phyloP scores from a whole-genome alignment of 2,113 vertebrate genomes.

The Phrynocephalus versicolor region DNA sequence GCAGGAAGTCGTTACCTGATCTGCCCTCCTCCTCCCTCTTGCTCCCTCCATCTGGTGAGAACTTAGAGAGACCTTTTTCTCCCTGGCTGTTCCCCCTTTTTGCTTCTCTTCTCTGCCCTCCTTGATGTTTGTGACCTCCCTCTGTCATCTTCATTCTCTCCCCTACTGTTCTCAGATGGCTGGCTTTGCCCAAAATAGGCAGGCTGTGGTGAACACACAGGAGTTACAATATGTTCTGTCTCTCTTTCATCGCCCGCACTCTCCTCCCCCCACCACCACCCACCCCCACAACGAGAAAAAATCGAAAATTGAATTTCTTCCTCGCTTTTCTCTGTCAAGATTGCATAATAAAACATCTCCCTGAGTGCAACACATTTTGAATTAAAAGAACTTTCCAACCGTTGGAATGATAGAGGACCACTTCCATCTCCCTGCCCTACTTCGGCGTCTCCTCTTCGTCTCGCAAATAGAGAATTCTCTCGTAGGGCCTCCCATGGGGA shows the following conservation, averaged over 20 bases:
- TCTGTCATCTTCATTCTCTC: slow-evolving; percentile 41
- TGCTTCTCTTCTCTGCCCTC: slow-evolving; percentile 46
- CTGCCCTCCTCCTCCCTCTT: slow-evolving; percentile 36
- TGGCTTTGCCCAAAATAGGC: slow-evolving; percentile 59
- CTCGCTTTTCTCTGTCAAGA: slow-evolving; percentile 71
- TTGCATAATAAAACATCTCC: slow-evolving; percentile 66
- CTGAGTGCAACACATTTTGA: slow-evolving; percentile 48
- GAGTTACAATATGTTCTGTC: slow-evolving; percentile 65
- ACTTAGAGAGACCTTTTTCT: slow-evolving; percentile 52
- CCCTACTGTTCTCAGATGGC: slow-evolving; percentile 48
- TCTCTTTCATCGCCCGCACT: slow-evolving; percentile 56
- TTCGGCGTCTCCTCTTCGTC: background rate
- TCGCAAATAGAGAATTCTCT: slow-evolving; percentile 6
- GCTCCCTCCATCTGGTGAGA: slow-evolving; percentile 40
- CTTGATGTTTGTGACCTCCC: slow-evolving; percentile 40
- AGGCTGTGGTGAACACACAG: slow-evolving; percentile 42
- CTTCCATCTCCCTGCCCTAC: background rate
- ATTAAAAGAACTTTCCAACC: slow-evolving; percentile 47
- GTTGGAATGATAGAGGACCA: slow-evolving; percentile 40
- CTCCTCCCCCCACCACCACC: slow-evolving; percentile 44
- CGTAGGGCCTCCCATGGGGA: slow-evolving; percentile 2
- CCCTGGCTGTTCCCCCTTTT: background rate
- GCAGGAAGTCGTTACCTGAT: slow-evolving; percentile 32
- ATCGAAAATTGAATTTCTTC: slow-evolving; percentile 71
- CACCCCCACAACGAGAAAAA: background rate